Evolutionary conservation across 2,888 invertebrate genomes (phyloP).

Genomic region (Tiliacea citrago): DNA sequence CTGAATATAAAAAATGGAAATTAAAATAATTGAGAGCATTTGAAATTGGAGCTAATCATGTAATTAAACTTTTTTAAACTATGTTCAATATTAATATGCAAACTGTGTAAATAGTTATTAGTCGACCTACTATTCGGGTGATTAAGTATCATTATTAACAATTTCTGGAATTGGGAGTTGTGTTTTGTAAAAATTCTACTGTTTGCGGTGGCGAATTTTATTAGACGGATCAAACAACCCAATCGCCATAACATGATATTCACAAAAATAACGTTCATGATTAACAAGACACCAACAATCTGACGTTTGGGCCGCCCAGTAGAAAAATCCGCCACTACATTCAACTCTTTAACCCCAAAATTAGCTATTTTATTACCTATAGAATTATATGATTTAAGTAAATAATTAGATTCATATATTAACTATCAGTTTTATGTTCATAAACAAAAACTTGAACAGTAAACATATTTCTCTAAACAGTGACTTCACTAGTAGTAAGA

Average conservation of each 20-base stretch:
- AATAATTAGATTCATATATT: slow-evolving; percentile 56
- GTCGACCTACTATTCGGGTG: slow-evolving; percentile 32
- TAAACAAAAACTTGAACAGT: slow-evolving; percentile 47
- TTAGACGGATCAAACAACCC: slow-evolving; percentile 28
- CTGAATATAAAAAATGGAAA: slow-evolving; percentile 55
- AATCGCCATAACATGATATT: slow-evolving; percentile 49
- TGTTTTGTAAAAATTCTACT: slow-evolving; percentile 25
- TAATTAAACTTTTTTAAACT: slow-evolving; percentile 47
- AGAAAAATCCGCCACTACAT: slow-evolving; percentile 47
- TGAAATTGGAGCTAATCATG: slow-evolving; percentile 49
- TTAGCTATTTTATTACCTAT: slow-evolving; percentile 55
- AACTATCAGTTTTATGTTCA: slow-evolving; percentile 53
- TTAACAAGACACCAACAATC: slow-evolving; percentile 46
- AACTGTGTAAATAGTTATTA: slow-evolving; percentile 44
- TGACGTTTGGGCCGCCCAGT: slow-evolving; percentile 17
- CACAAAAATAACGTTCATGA: slow-evolving; percentile 46
- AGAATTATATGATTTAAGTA: slow-evolving; percentile 61
- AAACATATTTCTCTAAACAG: slow-evolving; percentile 59
- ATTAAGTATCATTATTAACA: slow-evolving; percentile 46
- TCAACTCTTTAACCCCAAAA: slow-evolving; percentile 48
- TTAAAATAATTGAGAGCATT: slow-evolving; percentile 47
- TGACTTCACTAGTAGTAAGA: slow-evolving; percentile 56
- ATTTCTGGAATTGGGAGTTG: slow-evolving; percentile 43
- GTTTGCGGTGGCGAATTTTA: slow-evolving; percentile 42
- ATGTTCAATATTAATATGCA: slow-evolving; percentile 28